Evolutionary conservation across 2,888 invertebrate genomes (phyloP).

Genomic region (Lottia gigantea): DNA sequence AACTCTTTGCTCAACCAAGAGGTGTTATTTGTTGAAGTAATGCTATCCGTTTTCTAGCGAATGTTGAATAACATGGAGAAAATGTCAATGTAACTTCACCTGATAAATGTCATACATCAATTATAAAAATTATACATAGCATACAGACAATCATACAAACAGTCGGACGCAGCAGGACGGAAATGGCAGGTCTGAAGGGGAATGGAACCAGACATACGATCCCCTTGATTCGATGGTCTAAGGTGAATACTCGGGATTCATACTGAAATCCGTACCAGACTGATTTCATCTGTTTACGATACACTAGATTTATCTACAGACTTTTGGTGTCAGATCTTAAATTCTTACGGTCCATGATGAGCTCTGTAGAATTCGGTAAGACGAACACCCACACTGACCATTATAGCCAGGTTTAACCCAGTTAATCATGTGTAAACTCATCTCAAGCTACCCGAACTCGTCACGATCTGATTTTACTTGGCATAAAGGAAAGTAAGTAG

Average conservation of each 20-base stretch:
- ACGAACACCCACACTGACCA: no score
- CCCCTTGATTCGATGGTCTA: background rate
- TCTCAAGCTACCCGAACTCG: no score
- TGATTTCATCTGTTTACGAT: no score
- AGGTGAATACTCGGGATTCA: background rate
- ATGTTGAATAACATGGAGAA: constrained; percentile 3
- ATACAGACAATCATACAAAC: background rate
- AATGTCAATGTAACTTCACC: constrained; percentile 1
- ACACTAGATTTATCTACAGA: no score
- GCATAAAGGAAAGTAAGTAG: no score
- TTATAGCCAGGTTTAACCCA: no score
- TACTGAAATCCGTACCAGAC: background rate
- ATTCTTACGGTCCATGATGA: no score
- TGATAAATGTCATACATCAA: constrained; percentile 9
- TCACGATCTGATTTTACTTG: no score
- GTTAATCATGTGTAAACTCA: no score
- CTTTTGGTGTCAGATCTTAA: no score
- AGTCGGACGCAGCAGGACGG: background rate
- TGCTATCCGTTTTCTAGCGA: background rate
- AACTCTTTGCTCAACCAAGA: background rate
- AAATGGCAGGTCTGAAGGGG: constrained; percentile 8
- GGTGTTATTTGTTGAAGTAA: constrained; percentile 5
- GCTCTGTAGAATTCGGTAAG: no score
- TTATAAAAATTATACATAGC: background rate
- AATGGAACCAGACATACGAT: background rate